Evolutionary conservation across 2,888 invertebrate genomes (phyloP).

Genomic region (Campopleginae sp.): DNA sequence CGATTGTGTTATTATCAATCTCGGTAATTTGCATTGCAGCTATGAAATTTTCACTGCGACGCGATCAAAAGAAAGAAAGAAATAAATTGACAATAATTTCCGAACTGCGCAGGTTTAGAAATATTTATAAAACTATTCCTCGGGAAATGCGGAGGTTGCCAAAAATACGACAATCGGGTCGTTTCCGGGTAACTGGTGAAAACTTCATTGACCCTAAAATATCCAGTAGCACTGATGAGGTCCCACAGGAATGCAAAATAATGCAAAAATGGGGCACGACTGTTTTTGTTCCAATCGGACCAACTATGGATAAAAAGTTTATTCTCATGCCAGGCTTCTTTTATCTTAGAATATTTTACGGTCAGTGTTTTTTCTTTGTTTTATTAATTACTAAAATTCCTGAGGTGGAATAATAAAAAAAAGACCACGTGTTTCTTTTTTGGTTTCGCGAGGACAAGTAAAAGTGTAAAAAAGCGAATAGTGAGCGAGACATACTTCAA

Average conservation of each 20-base stretch:
- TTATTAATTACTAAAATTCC: neutral
- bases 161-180: neutral
- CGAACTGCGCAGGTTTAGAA: neutral
- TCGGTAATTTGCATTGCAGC: neutral
- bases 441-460: neutral
- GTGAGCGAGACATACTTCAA: slow-evolving; percentile 23
- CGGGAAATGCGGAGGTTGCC: neutral
- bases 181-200: too few species aligned
- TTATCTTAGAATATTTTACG: too few species aligned
- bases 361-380: neutral
- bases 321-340: too few species aligned
- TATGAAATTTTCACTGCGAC: neutral
- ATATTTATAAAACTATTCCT: neutral
- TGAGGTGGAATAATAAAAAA: neutral
- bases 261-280: too few species aligned
- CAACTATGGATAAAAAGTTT: too few species aligned
- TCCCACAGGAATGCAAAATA: too few species aligned
- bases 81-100: neutral
- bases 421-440: slow-evolving; percentile 14
- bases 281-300: too few species aligned
- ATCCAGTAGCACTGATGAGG: too few species aligned
- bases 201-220: too few species aligned
- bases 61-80: neutral
- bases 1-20: neutral
- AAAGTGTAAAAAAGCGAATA: slow-evolving; percentile 27